Evolutionary conservation across 2,888 invertebrate genomes (phyloP).

Genomic region (Patella caerulea): DNA sequence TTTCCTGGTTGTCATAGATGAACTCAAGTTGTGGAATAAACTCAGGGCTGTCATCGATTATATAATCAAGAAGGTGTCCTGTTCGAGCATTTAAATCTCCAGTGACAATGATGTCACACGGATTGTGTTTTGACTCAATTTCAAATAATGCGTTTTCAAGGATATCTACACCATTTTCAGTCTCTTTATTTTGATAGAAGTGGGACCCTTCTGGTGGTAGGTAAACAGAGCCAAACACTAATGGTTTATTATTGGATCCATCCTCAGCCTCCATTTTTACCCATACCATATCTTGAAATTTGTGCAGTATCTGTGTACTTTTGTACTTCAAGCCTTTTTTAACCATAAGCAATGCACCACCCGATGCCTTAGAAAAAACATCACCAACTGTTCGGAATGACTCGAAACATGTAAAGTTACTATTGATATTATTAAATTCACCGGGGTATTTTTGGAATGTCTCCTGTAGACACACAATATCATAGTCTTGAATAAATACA

Average conservation of each 20-base stretch:
- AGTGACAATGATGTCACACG: background rate
- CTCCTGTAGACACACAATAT: constrained; percentile 1
- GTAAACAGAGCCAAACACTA: background rate
- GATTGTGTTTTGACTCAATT: background rate
- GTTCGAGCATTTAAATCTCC: background rate
- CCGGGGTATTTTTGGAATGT: background rate
- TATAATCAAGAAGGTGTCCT: background rate
- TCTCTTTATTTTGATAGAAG: background rate
- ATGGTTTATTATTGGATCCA: background rate
- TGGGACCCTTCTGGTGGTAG: background rate
- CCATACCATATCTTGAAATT: background rate
- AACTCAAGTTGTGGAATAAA: background rate
- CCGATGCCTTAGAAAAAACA: background rate
- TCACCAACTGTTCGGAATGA: background rate
- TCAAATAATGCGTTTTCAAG: background rate
- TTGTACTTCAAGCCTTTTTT: background rate
- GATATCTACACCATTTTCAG: background rate
- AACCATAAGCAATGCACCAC: background rate
- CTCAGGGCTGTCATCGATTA: background rate
- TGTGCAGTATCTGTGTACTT: background rate
- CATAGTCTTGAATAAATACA: background rate
- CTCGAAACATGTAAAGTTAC: background rate
- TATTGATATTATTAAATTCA: background rate
- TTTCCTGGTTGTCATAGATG: background rate
- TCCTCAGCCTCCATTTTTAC: background rate